Evolutionary conservation across 2,888 invertebrate genomes (phyloP), one percentile per base, ranked within the genome.

Genomic region (Carpatolechia fugitivella): DNA sequence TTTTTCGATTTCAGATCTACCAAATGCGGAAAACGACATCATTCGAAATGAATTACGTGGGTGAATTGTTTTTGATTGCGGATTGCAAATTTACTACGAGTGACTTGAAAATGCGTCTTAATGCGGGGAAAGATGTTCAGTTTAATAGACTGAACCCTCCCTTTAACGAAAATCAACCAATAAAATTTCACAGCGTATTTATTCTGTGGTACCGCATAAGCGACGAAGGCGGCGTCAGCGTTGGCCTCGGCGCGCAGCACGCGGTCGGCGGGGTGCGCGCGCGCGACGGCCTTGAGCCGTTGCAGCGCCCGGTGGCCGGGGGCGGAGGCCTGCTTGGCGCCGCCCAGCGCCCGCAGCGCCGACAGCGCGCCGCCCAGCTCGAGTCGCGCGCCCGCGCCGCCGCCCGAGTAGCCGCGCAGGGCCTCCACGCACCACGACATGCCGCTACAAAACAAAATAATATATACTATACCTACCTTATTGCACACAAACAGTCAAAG

Each of bases 281-380:
- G 74, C 13, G 88, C 86, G 20, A 88, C 87, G 1, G 88, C 85
- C 57, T 79, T 80, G 36, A 90, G 76, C 30, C 89, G 75, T 71
- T 82, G 81, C 62, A 85, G 71, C 60, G 80, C 80, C 33, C 70
- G 65, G 40, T 58, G 64, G 3, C 76, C 83, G 10, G 74, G 63
- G 1, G 69, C 62, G 3, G 70, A 65, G 2, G 68, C 64, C 64
- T n/a, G 67, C 51, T 60, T 64, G 31, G 53, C 64, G 11, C 65
- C 65, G 13, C 71, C 70, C 56, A 73, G 93, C 35, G 94, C 92
- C 69, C 96, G 76, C 93, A 94, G 24, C 95, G 97, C 68, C 92
- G 94, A 84, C 95, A 97, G 67, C 96, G 97, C 66, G 93, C 94
- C 75, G 96, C 97, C 64, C 95, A 96, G 84, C 97, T 99, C 98